phyloP scores from a whole-genome alignment of 2,888 invertebrate species.

The Ophion obscuratus region DNA sequence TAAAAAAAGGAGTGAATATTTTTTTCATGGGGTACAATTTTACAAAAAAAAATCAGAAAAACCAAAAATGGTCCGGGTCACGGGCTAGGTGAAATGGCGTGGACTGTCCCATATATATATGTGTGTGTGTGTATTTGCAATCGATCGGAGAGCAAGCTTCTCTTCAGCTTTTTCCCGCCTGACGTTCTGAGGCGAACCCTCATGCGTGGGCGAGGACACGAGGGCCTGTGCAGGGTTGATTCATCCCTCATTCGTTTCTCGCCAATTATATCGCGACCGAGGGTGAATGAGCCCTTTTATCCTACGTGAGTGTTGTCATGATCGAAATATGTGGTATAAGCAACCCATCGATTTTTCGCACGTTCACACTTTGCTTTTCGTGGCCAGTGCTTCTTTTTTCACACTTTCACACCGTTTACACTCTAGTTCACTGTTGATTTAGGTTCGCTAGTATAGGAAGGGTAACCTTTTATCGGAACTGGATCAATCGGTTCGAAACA shows the following conservation, averaged over 20 bases:
- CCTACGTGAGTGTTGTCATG: neutral
- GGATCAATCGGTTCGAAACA: too few relatives aligned
- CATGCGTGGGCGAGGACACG: neutral
- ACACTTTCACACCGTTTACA: too few relatives aligned
- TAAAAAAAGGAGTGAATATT: too few relatives aligned
- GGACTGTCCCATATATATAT: too few relatives aligned
- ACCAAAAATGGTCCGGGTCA: too few relatives aligned
- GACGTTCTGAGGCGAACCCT: conserved; percentile 2
- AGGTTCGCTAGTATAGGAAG: too few relatives aligned
- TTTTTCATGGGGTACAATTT: too few relatives aligned
- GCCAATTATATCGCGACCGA: conserved; percentile 16
- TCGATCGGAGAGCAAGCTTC: neutral
- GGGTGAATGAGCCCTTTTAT: conserved; percentile 3
- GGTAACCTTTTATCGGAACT: too few relatives aligned
- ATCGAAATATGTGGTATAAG: neutral
- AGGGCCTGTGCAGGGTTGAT: neutral
- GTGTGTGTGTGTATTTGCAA: neutral
- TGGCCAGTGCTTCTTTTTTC: neutral
- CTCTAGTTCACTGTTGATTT: too few relatives aligned
- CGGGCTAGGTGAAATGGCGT: too few relatives aligned
- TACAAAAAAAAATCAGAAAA: too few relatives aligned
- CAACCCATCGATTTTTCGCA: conserved; percentile 32
- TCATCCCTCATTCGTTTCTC: conserved; percentile 30
- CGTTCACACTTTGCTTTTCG: conserved; percentile 1
- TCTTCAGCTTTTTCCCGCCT: neutral